These are phyloP conservation scores for Crax fasciolata DNA, from an alignment of 2,797 vertebrate species.

Conservation along the genomic window DNA sequence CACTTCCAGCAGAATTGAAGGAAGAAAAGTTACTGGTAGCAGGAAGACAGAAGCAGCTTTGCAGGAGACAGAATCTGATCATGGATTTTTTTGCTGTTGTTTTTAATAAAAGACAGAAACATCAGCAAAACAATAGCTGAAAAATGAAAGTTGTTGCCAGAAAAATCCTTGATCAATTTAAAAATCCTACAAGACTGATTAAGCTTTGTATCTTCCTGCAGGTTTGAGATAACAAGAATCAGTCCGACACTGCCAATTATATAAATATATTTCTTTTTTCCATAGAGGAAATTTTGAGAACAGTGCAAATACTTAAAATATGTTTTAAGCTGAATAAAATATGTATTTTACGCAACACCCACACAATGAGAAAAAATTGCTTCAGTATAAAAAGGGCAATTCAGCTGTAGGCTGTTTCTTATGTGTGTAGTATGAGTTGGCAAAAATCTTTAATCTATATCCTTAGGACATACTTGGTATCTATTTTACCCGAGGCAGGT, in stretches of 20 bases:
- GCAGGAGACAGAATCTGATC: not conserved
- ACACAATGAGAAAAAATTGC: conserved; percentile 29
- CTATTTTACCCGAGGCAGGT: conserved; percentile 66
- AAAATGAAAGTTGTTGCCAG: not conserved
- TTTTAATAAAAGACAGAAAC: not conserved
- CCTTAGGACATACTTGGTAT: conserved; percentile 78
- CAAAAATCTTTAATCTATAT: conserved; percentile 67
- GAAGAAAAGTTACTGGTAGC: not conserved
- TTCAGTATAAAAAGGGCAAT: conserved; percentile 45
- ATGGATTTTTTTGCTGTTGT: not conserved
- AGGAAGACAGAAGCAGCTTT: not conserved
- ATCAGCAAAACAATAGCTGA: not conserved
- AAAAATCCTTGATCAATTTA: not conserved
- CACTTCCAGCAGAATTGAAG: not conserved
- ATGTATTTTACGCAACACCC: not conserved
- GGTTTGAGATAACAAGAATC: conserved; percentile 4
- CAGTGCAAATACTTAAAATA: conserved; percentile 41
- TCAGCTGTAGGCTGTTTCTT: conserved; percentile 46
- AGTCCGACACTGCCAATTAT: conserved; percentile 13
- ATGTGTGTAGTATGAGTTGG: conserved; percentile 8
- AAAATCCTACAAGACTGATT: not conserved
- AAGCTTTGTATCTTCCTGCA: not conserved
- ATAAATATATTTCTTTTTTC: not conserved
- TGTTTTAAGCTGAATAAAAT: conserved; percentile 7
- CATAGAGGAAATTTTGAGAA: not conserved